A percentile compares a stretch with the other conserved stretches of the same genome.
Evolutionary conservation across 2,797 vertebrate species (phyloP).

Genomic region (Cossypha dichroa): DNA sequence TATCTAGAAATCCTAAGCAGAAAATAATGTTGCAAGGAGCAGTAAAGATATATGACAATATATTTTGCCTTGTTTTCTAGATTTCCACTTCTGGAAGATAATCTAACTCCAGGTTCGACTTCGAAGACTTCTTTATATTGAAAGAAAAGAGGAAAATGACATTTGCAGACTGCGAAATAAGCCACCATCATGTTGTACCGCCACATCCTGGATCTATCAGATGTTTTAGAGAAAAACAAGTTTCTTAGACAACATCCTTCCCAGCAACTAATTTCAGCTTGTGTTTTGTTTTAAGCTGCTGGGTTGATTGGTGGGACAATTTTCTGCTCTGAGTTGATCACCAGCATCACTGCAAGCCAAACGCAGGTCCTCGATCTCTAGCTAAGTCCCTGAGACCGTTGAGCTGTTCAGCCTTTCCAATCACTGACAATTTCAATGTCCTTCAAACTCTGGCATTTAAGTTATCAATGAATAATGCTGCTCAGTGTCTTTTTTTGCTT

Average conservation of each 20-base stretch:
- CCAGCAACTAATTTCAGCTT: background rate
- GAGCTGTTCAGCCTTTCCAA: background rate
- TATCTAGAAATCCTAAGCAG: slow-evolving; percentile 10
- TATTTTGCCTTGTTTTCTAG: slow-evolving; percentile 39
- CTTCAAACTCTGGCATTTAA: background rate
- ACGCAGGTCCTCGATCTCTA: background rate
- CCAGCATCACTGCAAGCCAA: background rate
- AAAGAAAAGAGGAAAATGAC: background rate
- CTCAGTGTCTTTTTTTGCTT: background rate
- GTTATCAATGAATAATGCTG: background rate
- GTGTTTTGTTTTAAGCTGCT: background rate
- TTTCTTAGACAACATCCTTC: background rate
- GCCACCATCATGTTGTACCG: background rate
- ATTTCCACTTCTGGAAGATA: background rate
- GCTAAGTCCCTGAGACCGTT: background rate
- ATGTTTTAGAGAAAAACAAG: background rate
- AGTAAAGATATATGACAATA: background rate
- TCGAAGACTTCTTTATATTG: background rate
- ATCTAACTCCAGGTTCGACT: background rate
- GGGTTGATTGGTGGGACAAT: background rate
- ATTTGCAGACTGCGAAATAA: background rate
- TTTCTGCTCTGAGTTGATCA: background rate
- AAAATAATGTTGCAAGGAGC: background rate
- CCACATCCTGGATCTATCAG: background rate
- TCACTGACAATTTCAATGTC: background rate